These are phyloP conservation scores for Luperina nickerlii DNA, from an alignment of 2,888 invertebrate genomes.

Conservation along the genomic window DNA sequence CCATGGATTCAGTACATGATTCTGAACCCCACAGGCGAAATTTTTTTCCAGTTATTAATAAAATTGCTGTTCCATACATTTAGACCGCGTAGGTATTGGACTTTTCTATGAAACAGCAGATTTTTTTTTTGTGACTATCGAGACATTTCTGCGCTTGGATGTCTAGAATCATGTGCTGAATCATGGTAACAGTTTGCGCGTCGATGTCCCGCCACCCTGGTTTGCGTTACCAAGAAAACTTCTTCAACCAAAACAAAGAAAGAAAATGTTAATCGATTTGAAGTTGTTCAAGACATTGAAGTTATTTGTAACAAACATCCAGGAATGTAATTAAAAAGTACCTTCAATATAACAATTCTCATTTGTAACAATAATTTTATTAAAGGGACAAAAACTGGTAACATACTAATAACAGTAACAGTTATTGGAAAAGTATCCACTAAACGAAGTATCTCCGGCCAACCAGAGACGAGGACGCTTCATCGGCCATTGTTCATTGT, in stretches of 20 bases:
- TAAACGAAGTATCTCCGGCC: neutral
- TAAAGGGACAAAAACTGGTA: neutral
- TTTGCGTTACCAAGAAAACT: neutral
- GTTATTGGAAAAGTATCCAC: conserved; percentile 17
- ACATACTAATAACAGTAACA: neutral
- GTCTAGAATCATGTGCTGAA: too few relatives aligned
- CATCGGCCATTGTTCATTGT: conserved; percentile 4
- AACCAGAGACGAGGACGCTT: neutral
- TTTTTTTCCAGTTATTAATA: too few relatives aligned
- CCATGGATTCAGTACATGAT: too few relatives aligned
- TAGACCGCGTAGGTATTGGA: too few relatives aligned
- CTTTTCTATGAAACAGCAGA: too few relatives aligned
- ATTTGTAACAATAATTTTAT: neutral
- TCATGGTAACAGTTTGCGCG: too few relatives aligned
- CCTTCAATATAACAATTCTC: neutral
- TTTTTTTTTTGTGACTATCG: too few relatives aligned
- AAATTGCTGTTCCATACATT: too few relatives aligned
- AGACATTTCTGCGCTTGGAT: too few relatives aligned
- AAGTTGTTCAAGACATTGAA: neutral
- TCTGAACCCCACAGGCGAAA: too few relatives aligned
- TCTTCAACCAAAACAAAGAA: neutral
- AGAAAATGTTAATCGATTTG: neutral
- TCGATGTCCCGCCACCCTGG: neutral
- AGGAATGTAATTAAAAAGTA: neutral
- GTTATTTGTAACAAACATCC: neutral